These are phyloP conservation scores for Parazoanthus atlanticus DNA, from an alignment of 92 coral and sea anemone species.

Conservation along the genomic window DNA sequence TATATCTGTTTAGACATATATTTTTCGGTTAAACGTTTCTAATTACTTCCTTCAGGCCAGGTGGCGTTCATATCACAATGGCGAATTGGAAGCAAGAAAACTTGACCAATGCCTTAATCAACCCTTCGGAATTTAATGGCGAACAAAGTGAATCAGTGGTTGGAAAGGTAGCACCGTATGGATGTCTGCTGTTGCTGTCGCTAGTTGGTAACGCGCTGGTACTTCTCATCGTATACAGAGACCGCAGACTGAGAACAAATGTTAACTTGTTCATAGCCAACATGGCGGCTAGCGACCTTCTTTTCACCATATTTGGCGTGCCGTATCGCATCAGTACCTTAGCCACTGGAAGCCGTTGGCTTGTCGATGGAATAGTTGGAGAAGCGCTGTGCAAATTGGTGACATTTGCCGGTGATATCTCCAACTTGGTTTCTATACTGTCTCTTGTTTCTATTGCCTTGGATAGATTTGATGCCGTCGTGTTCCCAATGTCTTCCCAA, in stretches of 20 bases:
- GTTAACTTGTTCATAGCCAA: conserved; percentile 39
- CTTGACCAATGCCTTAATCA: not conserved
- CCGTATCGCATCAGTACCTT: conserved; percentile 33
- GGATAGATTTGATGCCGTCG: conserved; percentile 43
- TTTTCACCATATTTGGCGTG: conserved; percentile 15
- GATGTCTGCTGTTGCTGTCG: conserved; percentile 1
- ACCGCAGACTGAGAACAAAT: conserved; percentile 34
- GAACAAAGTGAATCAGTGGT: not conserved
- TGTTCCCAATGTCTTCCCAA: conserved; percentile 32
- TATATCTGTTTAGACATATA: not conserved
- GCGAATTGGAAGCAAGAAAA: conserved; percentile 12
- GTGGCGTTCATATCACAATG: conserved; percentile 1
- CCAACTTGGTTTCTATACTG: conserved; percentile 17
- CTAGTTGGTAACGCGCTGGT: conserved; percentile 14
- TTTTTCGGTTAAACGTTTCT: not conserved
- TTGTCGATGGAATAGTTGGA: conserved; percentile 13
- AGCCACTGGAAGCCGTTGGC: conserved; percentile 7
- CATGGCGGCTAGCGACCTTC: conserved; percentile 40
- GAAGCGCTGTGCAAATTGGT: conserved; percentile 35
- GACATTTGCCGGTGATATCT: conserved; percentile 26
- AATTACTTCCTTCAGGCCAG: not conserved
- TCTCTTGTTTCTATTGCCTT: conserved; percentile 25
- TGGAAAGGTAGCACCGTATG: not conserved
- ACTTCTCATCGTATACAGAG: conserved; percentile 25
- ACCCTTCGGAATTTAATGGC: not conserved